phyloP scores from a whole-genome alignment of 2,888 invertebrate genomes.

The Fragum whitleyi region DNA sequence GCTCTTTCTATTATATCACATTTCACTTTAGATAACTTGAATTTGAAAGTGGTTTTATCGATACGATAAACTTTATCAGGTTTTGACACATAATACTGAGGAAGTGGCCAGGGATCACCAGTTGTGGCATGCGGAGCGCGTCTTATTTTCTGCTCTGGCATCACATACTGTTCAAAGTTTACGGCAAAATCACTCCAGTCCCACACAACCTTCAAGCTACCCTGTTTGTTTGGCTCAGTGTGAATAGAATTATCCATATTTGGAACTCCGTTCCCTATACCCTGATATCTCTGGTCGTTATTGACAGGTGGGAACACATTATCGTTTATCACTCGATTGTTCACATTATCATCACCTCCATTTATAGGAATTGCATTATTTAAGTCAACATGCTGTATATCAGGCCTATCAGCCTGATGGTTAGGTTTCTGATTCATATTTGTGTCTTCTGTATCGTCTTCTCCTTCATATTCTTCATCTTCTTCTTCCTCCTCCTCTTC shows the following conservation, averaged over 20 bases:
- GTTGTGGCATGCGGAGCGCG: constrained; percentile 79
- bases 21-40: constrained; percentile 84
- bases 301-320: neutral
- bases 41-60: constrained; percentile 70
- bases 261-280: neutral
- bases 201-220: constrained; percentile 75
- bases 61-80: constrained; percentile 76
- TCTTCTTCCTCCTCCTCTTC: constrained; percentile 35
- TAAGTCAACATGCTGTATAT: neutral
- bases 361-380: constrained; percentile 9
- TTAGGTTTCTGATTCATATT: constrained; percentile 9
- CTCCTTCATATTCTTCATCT: constrained; percentile 25
- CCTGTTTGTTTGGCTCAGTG: constrained; percentile 56
- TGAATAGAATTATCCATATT: constrained; percentile 1
- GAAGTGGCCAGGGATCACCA: constrained; percentile 90
- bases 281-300: constrained; percentile 25
- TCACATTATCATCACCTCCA: neutral
- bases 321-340: constrained; percentile 24
- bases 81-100: constrained; percentile 86
- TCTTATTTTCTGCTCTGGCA: constrained; percentile 81
- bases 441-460: constrained; percentile 17
- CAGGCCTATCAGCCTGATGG: neutral
- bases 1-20: constrained; percentile 88
- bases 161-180: constrained; percentile 78
- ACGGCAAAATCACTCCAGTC: constrained; percentile 81